phyloP scores from a whole-genome alignment of 2,888 invertebrate species.

The Leucoma salicis region DNA sequence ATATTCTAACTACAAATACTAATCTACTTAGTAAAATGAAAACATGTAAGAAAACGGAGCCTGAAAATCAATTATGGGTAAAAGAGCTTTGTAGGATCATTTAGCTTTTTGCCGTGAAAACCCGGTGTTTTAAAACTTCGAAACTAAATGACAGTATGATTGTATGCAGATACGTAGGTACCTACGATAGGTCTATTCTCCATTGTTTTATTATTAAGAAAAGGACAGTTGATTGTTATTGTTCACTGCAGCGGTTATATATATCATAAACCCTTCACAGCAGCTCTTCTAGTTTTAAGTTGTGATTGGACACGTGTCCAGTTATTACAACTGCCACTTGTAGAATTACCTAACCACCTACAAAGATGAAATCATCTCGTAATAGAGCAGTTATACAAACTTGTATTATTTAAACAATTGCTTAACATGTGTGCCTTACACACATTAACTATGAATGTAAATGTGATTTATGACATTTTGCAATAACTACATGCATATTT shows the following conservation, averaged over 20 bases:
- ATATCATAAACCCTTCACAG: not conserved
- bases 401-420: not conserved
- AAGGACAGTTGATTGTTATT: too few species aligned
- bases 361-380: not conserved
- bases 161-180: too few species aligned
- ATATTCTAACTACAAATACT: constrained; percentile 23
- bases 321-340: not conserved
- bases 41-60: constrained; percentile 3
- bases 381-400: not conserved
- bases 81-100: too few species aligned
- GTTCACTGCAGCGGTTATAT: not conserved
- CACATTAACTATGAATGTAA: constrained; percentile 5
- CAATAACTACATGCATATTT: too few species aligned
- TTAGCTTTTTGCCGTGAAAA: too few species aligned
- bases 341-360: not conserved
- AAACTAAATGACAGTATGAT: too few species aligned
- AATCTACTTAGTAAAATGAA: constrained; percentile 13
- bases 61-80: too few species aligned
- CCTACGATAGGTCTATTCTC: too few species aligned
- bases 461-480: too few species aligned
- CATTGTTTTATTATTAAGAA: too few species aligned
- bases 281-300: not conserved
- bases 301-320: not conserved
- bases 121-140: too few species aligned
- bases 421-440: too few species aligned